phyloP scores from a whole-genome alignment of 2,797 vertebrate genomes.

The Melopsittacus undulatus region DNA sequence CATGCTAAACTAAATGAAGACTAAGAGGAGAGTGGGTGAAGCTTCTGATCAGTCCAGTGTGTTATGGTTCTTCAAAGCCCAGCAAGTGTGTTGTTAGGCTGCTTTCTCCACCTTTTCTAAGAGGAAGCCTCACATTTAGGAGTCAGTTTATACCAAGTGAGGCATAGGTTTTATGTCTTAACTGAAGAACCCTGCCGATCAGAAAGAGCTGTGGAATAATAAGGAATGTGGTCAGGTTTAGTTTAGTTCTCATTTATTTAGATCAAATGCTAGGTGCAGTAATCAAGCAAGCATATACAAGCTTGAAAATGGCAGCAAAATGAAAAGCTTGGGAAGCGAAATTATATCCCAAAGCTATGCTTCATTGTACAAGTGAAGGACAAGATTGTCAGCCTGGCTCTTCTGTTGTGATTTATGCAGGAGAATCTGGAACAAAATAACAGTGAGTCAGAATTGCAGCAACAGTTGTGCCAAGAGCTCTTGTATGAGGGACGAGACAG shows the following conservation, averaged over 20 bases:
- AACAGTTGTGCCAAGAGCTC: conserved; percentile 10
- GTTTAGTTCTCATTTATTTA: neutral
- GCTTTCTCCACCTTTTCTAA: neutral
- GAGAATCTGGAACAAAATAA: conserved; percentile 36
- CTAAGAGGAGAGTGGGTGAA: neutral
- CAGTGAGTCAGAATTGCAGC: conserved; percentile 53
- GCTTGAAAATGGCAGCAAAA: neutral
- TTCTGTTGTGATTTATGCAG: conserved; percentile 17
- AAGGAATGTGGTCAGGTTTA: neutral
- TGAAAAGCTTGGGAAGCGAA: neutral
- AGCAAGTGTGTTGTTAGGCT: neutral
- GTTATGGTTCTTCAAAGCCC: neutral
- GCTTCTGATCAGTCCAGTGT: neutral
- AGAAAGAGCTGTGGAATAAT: neutral
- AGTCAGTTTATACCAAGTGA: neutral
- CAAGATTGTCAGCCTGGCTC: neutral
- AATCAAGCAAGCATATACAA: neutral
- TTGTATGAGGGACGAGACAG: conserved; percentile 11
- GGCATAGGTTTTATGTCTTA: neutral
- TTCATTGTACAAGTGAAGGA: neutral
- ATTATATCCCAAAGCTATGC: neutral
- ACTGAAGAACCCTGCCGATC: neutral
- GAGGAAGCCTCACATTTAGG: neutral
- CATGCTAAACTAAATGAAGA: neutral
- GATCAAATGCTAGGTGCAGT: neutral